Conservation (phyloP, 1,140 invertebrate genomes). For the Zaprionus camerounensis region DNA sequence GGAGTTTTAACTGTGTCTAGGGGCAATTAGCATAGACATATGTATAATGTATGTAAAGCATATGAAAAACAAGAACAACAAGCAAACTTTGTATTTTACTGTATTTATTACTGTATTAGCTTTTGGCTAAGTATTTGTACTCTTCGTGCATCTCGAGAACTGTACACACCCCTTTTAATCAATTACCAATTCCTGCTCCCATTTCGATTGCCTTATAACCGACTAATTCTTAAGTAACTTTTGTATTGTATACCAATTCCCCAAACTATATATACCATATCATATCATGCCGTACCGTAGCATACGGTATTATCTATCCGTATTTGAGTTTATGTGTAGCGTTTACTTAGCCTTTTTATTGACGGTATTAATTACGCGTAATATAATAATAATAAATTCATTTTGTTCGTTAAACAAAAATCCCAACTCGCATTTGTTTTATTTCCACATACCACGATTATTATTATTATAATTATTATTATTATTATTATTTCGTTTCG, state of each 20-base stretch:
- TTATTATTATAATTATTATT: neutral
- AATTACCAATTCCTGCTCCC: slow-evolving; percentile 3
- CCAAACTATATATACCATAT: slow-evolving; percentile 35
- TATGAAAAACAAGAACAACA: slow-evolving; percentile 47
- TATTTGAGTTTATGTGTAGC: slow-evolving; percentile 66
- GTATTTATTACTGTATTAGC: slow-evolving; percentile 61
- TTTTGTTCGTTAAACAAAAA: slow-evolving; percentile 80
- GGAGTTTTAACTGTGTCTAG: slow-evolving; percentile 41
- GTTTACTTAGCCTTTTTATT: slow-evolving; percentile 78
- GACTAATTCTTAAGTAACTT: slow-evolving; percentile 74
- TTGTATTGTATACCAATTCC: slow-evolving; percentile 55
- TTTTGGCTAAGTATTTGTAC: slow-evolving; percentile 32
- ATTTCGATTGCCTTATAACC: slow-evolving; percentile 28
- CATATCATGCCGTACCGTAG: slow-evolving; percentile 14
- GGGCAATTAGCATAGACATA: slow-evolving; percentile 50
- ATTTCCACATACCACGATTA: slow-evolving; percentile 28
- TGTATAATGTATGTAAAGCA: slow-evolving; percentile 40
- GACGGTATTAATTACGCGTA: slow-evolving; percentile 77
- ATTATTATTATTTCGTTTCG: neutral
- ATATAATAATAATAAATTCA: slow-evolving; percentile 67
- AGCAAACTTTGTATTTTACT: slow-evolving; percentile 52
- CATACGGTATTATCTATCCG: slow-evolving; percentile 19
- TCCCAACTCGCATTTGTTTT: slow-evolving; percentile 53
- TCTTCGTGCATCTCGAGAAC: slow-evolving; percentile 41
- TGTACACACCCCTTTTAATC: slow-evolving; percentile 1